Evolutionary conservation across 2,113 vertebrate genomes (phyloP), one percentile per base, ranked within the genome.

Genomic region (Sapajus apella): DNA sequence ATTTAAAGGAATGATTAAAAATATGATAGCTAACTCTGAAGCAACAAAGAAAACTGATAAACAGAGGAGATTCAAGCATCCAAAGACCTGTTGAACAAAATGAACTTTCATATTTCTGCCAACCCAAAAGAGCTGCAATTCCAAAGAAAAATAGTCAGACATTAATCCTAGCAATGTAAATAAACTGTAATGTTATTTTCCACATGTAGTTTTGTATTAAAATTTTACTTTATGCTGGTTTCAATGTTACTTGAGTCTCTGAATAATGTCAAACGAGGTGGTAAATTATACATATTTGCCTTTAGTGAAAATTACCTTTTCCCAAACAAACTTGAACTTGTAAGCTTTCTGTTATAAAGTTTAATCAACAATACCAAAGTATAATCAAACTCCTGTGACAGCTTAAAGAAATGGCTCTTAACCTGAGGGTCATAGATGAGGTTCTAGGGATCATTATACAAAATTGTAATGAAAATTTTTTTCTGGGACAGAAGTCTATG

Each of bases 241-340:
- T 91, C 79, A 23, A 72, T 96, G 45, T 58, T 96, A 91, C n/a
- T 83, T 95, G 95, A 94, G 43, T 90, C 6, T 88, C 79, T 97
- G 82, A 52, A 93, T 40, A 95, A 92, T 40, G 40, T 88, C 58
- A 97, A 95, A 85, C 56, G 52, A 96, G 79, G 43, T 77, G 83
- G 97, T 98, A 94, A 97, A 96, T 95, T 84, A 81, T 79, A 97
- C 40, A 87, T 87, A 96, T 93, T 91, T 93, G 23, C 43, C 83
- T 83, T 84, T 8, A 84, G 61, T 56, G 73, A 27, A 93, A 96
- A 96, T 91, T 86, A 88, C 1, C 25, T 89, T 75, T 85, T 76
- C 68, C 23, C 13, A 18, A 88, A 95, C 40, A 91, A 88, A 52
- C 23, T 64, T 94, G 40, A 30, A 94, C 83, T 97, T 82, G 70